phyloP scores from a whole-genome alignment of 2,888 invertebrate species.

The Sphecodes monilicornis region DNA sequence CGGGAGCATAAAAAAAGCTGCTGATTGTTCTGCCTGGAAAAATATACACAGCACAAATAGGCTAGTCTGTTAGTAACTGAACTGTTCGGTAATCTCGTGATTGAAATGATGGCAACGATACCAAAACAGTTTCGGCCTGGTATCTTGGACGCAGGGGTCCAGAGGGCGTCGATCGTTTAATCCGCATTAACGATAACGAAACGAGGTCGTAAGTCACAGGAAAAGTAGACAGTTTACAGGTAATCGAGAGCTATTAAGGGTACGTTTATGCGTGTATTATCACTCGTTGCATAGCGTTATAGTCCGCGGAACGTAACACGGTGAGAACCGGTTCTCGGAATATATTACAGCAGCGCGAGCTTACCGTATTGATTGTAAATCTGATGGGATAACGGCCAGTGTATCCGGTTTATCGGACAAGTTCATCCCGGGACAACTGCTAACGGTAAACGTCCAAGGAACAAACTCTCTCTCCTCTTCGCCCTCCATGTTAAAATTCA shows the following conservation, averaged over 20 bases:
- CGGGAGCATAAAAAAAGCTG: too few relatives aligned
- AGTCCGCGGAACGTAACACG: constrained; percentile 53
- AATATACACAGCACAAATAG: not conserved
- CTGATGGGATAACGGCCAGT: constrained; percentile 40
- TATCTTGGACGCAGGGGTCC: not conserved
- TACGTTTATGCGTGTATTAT: constrained; percentile 66
- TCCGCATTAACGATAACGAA: constrained; percentile 34
- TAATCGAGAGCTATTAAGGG: constrained; percentile 65
- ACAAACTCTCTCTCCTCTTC: not conserved
- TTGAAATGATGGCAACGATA: constrained; percentile 13
- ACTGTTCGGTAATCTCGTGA: not conserved
- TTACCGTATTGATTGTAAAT: constrained; percentile 68
- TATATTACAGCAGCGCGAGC: constrained; percentile 49
- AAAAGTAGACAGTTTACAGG: constrained; percentile 61
- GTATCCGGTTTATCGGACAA: constrained; percentile 33
- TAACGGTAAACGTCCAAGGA: constrained; percentile 36
- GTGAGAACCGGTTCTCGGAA: constrained; percentile 62
- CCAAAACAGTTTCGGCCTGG: not conserved
- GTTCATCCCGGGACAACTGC: constrained; percentile 28
- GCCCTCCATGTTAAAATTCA: constrained; percentile 34
- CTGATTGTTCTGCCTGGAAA: too few relatives aligned
- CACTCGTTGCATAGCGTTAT: constrained; percentile 53
- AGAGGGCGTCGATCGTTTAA: constrained; percentile 21
- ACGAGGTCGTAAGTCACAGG: constrained; percentile 42
- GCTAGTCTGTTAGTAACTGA: not conserved